A percentile compares a stretch with the other conserved stretches of the same genome.
phyloP scores from a whole-genome alignment of 1,140 invertebrate genomes.

The Mercenaria mercenaria region DNA sequence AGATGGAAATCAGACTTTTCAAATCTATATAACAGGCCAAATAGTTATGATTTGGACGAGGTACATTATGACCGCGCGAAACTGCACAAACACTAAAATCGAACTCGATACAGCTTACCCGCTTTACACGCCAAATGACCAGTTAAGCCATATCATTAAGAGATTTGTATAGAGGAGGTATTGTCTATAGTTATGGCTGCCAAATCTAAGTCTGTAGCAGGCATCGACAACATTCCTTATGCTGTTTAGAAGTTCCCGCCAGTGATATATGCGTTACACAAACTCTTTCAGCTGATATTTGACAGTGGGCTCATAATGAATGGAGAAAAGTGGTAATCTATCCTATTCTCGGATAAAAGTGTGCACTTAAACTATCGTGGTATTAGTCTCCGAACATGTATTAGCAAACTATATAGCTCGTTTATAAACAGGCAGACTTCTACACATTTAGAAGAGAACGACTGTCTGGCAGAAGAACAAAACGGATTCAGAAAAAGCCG shows the following conservation, averaged over 20 bases:
- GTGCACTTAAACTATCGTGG: not conserved
- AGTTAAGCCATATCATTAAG: not conserved
- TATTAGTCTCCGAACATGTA: not conserved
- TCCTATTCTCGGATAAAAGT: slow-evolving; percentile 20
- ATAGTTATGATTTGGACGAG: not conserved
- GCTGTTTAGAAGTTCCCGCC: not conserved
- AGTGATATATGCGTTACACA: not conserved
- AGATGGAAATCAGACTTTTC: not conserved
- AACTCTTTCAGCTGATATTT: slow-evolving; percentile 21
- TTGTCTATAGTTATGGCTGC: not conserved
- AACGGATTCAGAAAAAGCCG: no score
- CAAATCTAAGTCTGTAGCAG: not conserved
- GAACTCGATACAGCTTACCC: not conserved
- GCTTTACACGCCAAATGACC: not conserved
- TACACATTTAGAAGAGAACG: no score
- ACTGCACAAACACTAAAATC: not conserved
- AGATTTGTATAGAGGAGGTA: slow-evolving; percentile 1
- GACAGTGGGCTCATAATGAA: not conserved
- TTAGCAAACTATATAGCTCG: slow-evolving; percentile 13
- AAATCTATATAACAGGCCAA: not conserved
- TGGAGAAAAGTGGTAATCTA: slow-evolving; percentile 41
- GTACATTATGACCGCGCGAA: not conserved
- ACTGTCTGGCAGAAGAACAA: no score
- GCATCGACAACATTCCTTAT: slow-evolving; percentile 25
- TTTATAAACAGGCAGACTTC: not conserved